Percentiles rank a stretch among this genome's conserved stretches.
These are phyloP conservation scores for Esperia sulphurella DNA, from an alignment of 2,888 invertebrate species.

Conservation along the genomic window DNA sequence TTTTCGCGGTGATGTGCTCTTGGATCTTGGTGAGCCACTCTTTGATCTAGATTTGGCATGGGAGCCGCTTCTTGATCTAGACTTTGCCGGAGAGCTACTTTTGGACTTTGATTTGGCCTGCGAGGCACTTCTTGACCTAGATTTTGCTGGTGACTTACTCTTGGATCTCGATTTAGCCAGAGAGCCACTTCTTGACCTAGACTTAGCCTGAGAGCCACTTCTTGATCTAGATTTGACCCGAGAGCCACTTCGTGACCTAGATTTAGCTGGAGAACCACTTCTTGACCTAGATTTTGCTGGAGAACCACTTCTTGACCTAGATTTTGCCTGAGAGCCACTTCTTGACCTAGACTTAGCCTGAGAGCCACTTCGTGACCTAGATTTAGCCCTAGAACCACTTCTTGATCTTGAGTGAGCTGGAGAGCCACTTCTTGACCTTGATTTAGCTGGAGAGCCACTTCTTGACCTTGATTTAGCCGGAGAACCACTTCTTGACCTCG, in stretches of 20 bases:
- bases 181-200: conserved; percentile 17
- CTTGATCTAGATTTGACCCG: conserved; percentile 27
- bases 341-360: conserved; percentile 22
- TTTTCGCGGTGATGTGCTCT: conserved; percentile 8
- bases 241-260: conserved; percentile 21
- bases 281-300: conserved; percentile 12
- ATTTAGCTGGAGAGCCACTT: conserved; percentile 25
- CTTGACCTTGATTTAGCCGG: conserved; percentile 19
- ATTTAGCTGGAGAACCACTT: conserved; percentile 21
- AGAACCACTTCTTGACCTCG: conserved; percentile 29
- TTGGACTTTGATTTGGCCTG: conserved; percentile 8
- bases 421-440: conserved; percentile 25
- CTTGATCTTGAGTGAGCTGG: conserved; percentile 2
- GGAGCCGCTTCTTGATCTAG: conserved; percentile 15
- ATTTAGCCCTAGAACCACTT: conserved; percentile 12
- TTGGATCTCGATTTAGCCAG: conserved; percentile 21
- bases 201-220: conserved; percentile 20
- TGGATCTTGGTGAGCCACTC: conserved; percentile 11
- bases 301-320: conserved; percentile 10
- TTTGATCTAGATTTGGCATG: conserved; percentile 16
- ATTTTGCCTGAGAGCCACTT: conserved; percentile 21
- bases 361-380: conserved; percentile 18
- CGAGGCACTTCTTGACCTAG: conserved; percentile 17
- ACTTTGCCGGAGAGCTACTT: conserved; percentile 19
- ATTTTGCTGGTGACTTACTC: conserved; percentile 21